Evolutionary conservation across 2,888 invertebrate genomes (phyloP).

Genomic region (Steinernema carpocapsae): DNA sequence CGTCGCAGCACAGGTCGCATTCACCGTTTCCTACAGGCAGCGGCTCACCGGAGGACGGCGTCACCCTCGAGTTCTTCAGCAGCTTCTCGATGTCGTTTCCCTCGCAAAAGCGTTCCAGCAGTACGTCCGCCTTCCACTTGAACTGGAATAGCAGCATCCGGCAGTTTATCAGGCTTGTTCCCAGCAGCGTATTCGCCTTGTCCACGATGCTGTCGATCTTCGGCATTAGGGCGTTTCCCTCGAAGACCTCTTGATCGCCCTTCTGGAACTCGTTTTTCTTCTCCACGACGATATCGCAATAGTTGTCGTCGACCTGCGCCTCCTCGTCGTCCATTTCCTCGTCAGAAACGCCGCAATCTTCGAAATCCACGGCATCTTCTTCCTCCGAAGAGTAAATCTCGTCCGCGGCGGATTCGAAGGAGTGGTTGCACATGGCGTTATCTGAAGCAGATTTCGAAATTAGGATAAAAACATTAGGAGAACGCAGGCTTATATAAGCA

Average conservation of each 20-base stretch:
- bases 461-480: too few species aligned
- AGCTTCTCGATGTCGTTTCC: background rate
- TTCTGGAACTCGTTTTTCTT: background rate
- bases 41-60: background rate
- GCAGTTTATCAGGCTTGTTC: background rate
- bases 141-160: slow-evolving; percentile 7
- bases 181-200: background rate
- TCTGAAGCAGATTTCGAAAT: too few species aligned
- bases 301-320: background rate
- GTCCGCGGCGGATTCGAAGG: background rate
- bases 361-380: background rate
- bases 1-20: background rate
- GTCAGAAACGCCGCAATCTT: too few species aligned
- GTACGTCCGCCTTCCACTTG: too few species aligned
- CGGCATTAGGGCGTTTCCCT: background rate
- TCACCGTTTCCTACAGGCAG: background rate
- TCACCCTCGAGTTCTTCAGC: background rate
- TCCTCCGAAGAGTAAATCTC: background rate
- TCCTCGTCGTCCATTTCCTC: background rate
- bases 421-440: too few species aligned
- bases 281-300: background rate
- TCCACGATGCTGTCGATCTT: background rate
- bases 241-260: background rate
- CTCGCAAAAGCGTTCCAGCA: background rate
- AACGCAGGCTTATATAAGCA: too few species aligned